Conservation (phyloP, 1,140 invertebrate species). For the Homarus americanus region DNA sequence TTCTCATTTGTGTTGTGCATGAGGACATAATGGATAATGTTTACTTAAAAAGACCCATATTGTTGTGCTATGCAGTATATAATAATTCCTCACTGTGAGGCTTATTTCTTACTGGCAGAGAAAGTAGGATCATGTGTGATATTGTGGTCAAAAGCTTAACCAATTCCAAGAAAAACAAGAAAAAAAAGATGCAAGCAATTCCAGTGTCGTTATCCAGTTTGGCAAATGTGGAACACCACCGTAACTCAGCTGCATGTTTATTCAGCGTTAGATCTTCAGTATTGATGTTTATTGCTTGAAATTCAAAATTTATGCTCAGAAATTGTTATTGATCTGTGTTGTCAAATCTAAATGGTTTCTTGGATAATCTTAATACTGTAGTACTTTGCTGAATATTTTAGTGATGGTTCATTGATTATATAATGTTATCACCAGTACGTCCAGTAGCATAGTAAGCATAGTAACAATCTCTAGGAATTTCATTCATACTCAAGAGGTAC, state of each 20-base stretch:
- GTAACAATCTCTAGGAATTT: conserved; percentile 9
- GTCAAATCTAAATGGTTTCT: conserved; percentile 55
- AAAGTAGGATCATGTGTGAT: conserved; percentile 67
- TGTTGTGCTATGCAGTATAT: conserved; percentile 73
- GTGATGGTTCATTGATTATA: conserved; percentile 52
- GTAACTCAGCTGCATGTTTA: conserved; percentile 58
- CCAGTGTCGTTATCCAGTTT: conserved; percentile 61
- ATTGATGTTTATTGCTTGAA: conserved; percentile 65
- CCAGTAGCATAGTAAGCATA: conserved; percentile 65
- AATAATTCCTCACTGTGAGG: conserved; percentile 64
- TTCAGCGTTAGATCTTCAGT: conserved; percentile 62
- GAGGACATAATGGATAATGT: conserved; percentile 66
- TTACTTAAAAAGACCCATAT: conserved; percentile 58
- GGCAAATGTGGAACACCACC: conserved; percentile 65
- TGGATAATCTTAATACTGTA: conserved; percentile 53
- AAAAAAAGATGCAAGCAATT: conserved; percentile 51
- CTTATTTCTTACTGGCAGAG: conserved; percentile 63
- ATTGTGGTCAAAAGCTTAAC: conserved; percentile 69
- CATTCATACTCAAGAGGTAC: conserved; percentile 1
- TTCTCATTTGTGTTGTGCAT: conserved; percentile 71
- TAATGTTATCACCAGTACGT: conserved; percentile 67
- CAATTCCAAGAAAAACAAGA: conserved; percentile 51
- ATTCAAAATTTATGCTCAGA: conserved; percentile 46
- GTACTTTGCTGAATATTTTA: conserved; percentile 65
- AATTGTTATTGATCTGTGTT: conserved; percentile 52